Evolutionary conservation across 2,797 vertebrate genomes (phyloP), one percentile per base, ranked within the genome.

Genomic region (Periophthalmus magnuspinnatus): DNA sequence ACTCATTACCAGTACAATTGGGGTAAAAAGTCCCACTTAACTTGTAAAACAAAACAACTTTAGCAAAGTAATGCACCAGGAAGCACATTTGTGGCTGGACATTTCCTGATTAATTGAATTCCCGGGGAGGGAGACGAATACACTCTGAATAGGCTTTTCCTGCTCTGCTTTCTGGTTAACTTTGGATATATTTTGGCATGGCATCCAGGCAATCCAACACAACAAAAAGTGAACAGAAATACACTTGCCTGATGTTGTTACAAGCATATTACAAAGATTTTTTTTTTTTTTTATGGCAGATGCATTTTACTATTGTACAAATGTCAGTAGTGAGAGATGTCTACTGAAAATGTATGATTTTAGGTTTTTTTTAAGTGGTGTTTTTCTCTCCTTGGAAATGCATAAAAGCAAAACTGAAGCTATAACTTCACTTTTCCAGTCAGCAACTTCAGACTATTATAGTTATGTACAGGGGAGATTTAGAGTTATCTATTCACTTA

Each of bases 41-140:
- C 41, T 47, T 17, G 41, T 50, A 34, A 67, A 47, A 64, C 62
- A 64, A 64, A 64, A 14, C 41, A 32, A 64, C 62, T 64, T 64
- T 48, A 47, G 41, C 38, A 9, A 64, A 64, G 62, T 47, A 64
- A 64, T 47, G 41, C 62, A 21, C 59, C 59, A 41, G 59, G 9
- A n/a, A 62, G 34, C 59, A 32, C 41, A 47, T 24, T 64, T 28
- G 16, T 22, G 22, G 22, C 62, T 19, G 41, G 14, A 64, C 61
- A 64, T 28, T 47, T 28, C 38, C 17, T 64, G 62, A 64, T 64
- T 48, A 64, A 64, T 64, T 48, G 13, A 64, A 64, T 48, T 48
- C 41, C 41, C 11, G 3, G 22, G 62, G 48, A 47, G 17, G 38
- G 17, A 48, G 61, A 16, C 8, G 14, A 64, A 28, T 14, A 28